These are phyloP conservation scores for Nephrotoma appendiculata DNA, from an alignment of 2,888 invertebrate genomes.

Conservation along the genomic window DNA sequence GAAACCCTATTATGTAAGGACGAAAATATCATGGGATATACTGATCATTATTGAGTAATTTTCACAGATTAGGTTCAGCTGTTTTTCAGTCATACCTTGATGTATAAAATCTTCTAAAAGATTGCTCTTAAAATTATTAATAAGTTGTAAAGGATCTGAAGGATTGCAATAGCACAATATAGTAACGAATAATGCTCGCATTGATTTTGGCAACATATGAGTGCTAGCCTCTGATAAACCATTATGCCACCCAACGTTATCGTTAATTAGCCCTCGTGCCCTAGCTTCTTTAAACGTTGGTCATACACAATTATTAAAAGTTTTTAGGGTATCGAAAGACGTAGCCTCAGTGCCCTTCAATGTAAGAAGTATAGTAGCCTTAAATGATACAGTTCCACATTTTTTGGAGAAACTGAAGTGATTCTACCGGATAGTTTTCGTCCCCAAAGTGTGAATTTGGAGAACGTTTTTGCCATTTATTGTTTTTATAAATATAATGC, in stretches of 20 bases:
- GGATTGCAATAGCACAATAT: too few relatives aligned
- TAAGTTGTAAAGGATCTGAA: too few relatives aligned
- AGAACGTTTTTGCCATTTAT: background rate
- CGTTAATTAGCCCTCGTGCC: too few relatives aligned
- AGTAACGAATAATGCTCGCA: too few relatives aligned
- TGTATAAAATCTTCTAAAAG: too few relatives aligned
- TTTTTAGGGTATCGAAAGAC: background rate
- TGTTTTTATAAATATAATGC: background rate
- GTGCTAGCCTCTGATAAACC: too few relatives aligned
- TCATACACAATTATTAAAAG: background rate
- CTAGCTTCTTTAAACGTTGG: too few relatives aligned
- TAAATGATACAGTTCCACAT: background rate
- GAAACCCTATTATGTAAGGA: background rate
- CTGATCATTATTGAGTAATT: background rate
- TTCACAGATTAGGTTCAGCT: background rate
- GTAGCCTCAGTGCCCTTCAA: background rate
- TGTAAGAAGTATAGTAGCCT: background rate
- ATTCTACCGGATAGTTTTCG: background rate
- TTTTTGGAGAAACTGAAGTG: too few relatives aligned
- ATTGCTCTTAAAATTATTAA: too few relatives aligned
- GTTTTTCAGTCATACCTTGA: too few relatives aligned
- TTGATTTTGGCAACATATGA: too few relatives aligned
- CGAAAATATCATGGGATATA: background rate
- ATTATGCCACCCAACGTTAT: too few relatives aligned
- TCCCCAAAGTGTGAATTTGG: background rate